Evolutionary conservation across 2,113 vertebrate species (phyloP), one percentile per base, ranked within the genome.

Genomic region (Aldabrachelys gigantea): DNA sequence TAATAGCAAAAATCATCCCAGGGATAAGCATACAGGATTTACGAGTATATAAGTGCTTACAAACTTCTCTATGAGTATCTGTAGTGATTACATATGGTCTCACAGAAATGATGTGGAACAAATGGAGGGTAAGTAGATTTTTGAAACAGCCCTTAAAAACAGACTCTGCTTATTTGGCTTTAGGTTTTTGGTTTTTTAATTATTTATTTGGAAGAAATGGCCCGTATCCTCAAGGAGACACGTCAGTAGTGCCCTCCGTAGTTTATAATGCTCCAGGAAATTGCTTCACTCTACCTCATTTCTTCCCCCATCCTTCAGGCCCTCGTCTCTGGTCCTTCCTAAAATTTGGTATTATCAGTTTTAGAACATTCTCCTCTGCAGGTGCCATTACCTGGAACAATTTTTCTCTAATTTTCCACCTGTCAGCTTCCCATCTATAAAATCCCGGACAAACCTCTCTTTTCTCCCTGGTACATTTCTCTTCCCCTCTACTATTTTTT

Each of bases 21-120:
- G 92, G 76, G 78, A 47, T 95, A 93, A 96, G 59, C 52, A 89
- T 49, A 2, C 52, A 93, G 92, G 69, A 92, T 95, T 90, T 94
- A 86, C 91, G 87, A 95, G 52, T 56, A 83, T 53, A 72, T 14
- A 92, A 38, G 29, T 84, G 29, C 56, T 81, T 83, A 53, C 92
- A 85, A 92, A 91, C 84, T 27, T 94, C 92, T 12, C 72, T 78
- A 89, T 22, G n/a, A 72, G 14, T 38, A 72, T 89, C 76, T 35
- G 89, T 83, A 84, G 8, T 75, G 88, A 78, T 93, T 95, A 95
- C 38, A 14, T 92, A 94, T 89, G 54, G 38, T 35, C 62, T 88
- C 69, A 80, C 21, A 44, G 21, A 95, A 90, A n/a, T 84, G 2
- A 80, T 38, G 53, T 38, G 14, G 78, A 76, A 12, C 9, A 93